Percentiles rank a stretch among this genome's conserved stretches.
phyloP scores from a whole-genome alignment of 2,797 vertebrate species.

The Enteromius unitaeniatus region DNA sequence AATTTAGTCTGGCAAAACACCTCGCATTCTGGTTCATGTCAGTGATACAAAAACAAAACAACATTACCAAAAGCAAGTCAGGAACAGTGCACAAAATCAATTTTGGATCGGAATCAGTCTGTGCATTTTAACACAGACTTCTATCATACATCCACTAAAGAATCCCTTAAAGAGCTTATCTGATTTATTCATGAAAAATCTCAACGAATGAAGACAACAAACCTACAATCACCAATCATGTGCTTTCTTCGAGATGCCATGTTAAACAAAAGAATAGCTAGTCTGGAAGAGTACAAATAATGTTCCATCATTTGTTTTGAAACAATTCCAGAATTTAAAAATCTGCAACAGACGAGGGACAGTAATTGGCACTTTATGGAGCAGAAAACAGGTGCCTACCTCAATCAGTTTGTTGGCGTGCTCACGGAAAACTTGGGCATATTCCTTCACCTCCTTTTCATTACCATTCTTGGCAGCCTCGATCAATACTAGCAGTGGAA shows the following conservation, averaged over 20 bases:
- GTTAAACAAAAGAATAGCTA: slow-evolving; percentile 32
- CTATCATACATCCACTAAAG: not conserved
- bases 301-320: slow-evolving; percentile 50
- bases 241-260: not conserved
- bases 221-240: not conserved
- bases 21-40: not conserved
- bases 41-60: not conserved
- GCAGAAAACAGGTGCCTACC: slow-evolving; percentile 75
- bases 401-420: slow-evolving; percentile 99
- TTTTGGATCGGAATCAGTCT: not conserved
- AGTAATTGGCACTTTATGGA: slow-evolving; percentile 36
- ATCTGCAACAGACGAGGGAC: slow-evolving; percentile 10
- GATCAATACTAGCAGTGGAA: slow-evolving; percentile 96
- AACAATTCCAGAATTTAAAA: slow-evolving; percentile 23
- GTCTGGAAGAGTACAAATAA: slow-evolving; percentile 39
- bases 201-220: not conserved
- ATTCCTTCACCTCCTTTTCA: slow-evolving; percentile 99
- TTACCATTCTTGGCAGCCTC: slow-evolving; percentile 99
- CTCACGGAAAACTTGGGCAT: slow-evolving; percentile 98
- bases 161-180: not conserved
- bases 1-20: not conserved
- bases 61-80: not conserved
- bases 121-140: not conserved
- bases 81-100: not conserved
- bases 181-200: not conserved